These are phyloP conservation scores for Formica exsecta DNA, from an alignment of 1,140 invertebrate genomes.

Conservation along the genomic window DNA sequence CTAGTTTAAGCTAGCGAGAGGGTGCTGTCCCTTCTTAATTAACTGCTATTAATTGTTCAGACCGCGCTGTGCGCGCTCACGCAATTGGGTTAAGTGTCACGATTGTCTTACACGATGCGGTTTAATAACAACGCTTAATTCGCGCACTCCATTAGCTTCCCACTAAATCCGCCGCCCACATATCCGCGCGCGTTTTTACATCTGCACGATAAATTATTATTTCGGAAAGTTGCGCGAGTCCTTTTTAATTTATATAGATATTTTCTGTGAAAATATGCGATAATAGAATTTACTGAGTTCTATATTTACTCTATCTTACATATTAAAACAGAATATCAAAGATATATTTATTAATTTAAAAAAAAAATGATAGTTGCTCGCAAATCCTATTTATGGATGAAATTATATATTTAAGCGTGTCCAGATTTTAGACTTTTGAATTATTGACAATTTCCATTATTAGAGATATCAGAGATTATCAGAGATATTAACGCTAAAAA, in stretches of 20 bases:
- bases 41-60: slow-evolving; percentile 72
- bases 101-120: slow-evolving; percentile 64
- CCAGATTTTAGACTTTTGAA: background rate
- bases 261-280: background rate
- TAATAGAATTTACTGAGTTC: background rate
- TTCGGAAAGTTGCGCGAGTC: slow-evolving; percentile 25
- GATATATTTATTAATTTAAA: slow-evolving; percentile 5
- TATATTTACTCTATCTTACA: background rate
- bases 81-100: slow-evolving; percentile 72
- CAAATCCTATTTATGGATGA: background rate
- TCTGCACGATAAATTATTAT: slow-evolving; percentile 10
- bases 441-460: background rate
- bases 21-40: slow-evolving; percentile 69
- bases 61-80: slow-evolving; percentile 1
- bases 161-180: background rate
- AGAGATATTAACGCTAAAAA: slow-evolving; percentile 1
- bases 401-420: background rate
- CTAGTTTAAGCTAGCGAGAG: slow-evolving; percentile 22
- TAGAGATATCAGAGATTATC: background rate
- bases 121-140: slow-evolving; percentile 72
- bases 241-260: background rate
- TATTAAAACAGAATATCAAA: background rate
- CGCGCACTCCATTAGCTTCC: slow-evolving; percentile 20
- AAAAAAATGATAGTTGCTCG: background rate
- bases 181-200: slow-evolving; percentile 2